Evolutionary conservation across 1,140 invertebrate genomes (phyloP).

Genomic region (Aphis craccivora): DNA sequence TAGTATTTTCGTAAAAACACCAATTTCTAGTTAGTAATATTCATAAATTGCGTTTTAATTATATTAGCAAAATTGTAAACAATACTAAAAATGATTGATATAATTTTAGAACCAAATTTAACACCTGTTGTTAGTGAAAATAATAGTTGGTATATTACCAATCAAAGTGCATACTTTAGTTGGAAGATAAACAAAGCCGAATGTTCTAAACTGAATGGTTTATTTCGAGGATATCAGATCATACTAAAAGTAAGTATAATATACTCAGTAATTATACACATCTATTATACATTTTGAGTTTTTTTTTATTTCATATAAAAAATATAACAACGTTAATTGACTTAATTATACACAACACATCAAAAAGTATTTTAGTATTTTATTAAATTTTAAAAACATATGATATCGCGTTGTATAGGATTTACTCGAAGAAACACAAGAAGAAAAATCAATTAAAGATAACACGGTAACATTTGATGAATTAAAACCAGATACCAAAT

Average conservation of each 20-base stretch:
- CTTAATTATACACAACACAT: not conserved
- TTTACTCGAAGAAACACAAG: not conserved
- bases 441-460: not conserved
- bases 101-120: not conserved
- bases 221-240: not conserved
- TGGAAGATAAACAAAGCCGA: not conserved
- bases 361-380: not conserved
- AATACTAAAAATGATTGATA: not conserved
- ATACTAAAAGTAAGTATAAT: conserved; percentile 23
- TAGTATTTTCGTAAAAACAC: not conserved
- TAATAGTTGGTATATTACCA: not conserved
- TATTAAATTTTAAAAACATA: not conserved
- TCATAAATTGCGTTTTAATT: not conserved
- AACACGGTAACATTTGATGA: not conserved
- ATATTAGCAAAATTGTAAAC: not conserved
- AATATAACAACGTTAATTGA: not conserved
- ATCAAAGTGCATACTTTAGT: not conserved
- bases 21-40: not conserved
- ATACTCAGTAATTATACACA: too few relatives aligned
- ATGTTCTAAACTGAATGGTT: conserved; percentile 18
- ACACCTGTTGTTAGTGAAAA: not conserved
- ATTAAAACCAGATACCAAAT: not conserved
- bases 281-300: not conserved
- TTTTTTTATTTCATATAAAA: not conserved
- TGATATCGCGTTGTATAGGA: not conserved